phyloP scores from a whole-genome alignment of 1,140 invertebrate genomes.

The Colletes gigas region DNA sequence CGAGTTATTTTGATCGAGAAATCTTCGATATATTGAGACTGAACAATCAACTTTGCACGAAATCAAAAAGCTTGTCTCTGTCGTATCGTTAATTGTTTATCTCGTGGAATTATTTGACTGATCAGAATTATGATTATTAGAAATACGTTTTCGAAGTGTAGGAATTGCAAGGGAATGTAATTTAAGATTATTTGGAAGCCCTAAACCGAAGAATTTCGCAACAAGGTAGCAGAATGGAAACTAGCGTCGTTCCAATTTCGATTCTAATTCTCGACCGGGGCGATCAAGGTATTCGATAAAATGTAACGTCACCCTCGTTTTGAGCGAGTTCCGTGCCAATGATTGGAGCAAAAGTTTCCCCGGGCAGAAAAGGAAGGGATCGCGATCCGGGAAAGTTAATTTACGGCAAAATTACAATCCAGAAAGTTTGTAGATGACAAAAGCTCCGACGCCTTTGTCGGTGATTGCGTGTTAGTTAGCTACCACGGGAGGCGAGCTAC shows the following conservation, averaged over 20 bases:
- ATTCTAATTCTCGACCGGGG: not conserved
- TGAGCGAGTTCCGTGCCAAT: constrained; percentile 40
- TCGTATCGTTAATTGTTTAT: too few relatives aligned
- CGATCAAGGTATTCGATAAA: constrained; percentile 22
- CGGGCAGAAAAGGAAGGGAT: constrained; percentile 17
- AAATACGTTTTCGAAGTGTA: too few relatives aligned
- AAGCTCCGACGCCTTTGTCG: constrained; percentile 1
- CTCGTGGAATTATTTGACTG: too few relatives aligned
- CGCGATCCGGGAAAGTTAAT: constrained; percentile 42
- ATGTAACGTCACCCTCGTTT: constrained; percentile 37
- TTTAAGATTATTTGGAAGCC: too few relatives aligned
- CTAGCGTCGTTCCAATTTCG: not conserved
- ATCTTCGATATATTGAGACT: too few relatives aligned
- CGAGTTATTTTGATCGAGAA: too few relatives aligned
- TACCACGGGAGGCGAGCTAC: constrained; percentile 16
- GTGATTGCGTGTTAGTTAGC: constrained; percentile 56
- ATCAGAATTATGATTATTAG: too few relatives aligned
- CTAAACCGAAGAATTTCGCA: too few relatives aligned
- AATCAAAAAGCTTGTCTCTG: too few relatives aligned
- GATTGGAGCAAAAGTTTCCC: constrained; percentile 31
- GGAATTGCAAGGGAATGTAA: too few relatives aligned
- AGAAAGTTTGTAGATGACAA: constrained; percentile 46
- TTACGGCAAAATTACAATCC: constrained; percentile 45
- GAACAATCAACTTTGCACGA: too few relatives aligned
- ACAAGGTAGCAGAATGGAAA: too few relatives aligned